Evolutionary conservation across 2,113 vertebrate genomes (phyloP).

Genomic region (Lethenteron reissneri): DNA sequence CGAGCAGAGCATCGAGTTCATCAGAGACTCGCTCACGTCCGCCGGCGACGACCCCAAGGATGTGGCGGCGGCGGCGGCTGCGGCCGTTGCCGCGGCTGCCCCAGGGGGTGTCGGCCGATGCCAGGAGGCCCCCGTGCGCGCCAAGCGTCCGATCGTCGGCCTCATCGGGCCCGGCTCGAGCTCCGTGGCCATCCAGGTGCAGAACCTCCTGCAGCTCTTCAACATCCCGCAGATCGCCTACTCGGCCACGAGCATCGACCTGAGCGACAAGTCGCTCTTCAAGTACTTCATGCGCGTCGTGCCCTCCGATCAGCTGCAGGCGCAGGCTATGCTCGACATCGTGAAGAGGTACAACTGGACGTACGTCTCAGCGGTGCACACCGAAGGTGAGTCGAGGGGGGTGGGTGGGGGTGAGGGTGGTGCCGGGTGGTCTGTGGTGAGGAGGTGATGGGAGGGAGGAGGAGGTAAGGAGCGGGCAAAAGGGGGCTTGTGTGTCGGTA

Average conservation of each 20-base stretch:
- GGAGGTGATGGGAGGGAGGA: background rate
- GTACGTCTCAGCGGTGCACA: conserved; percentile 90
- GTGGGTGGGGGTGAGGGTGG: background rate
- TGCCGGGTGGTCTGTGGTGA: background rate
- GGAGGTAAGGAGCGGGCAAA: background rate
- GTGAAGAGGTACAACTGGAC: conserved; percentile 97
- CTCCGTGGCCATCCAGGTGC: conserved; percentile 94
- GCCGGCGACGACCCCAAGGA: conserved; percentile 52
- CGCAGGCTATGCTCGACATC: conserved; percentile 84
- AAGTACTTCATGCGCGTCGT: conserved; percentile 94
- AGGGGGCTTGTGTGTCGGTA: background rate
- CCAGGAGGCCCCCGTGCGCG: conserved; percentile 41
- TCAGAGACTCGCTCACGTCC: conserved; percentile 88
- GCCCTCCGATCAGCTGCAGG: conserved; percentile 79
- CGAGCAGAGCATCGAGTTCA: conserved; percentile 98
- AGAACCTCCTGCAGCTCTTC: conserved; percentile 87
- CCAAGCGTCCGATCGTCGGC: conserved; percentile 82
- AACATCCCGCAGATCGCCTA: conserved; percentile 98
- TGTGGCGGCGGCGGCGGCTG: background rate
- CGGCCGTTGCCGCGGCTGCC: background rate
- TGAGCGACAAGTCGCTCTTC: conserved; percentile 90
- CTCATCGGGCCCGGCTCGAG: conserved; percentile 96
- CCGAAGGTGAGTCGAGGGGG: conserved; percentile 52
- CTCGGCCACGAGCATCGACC: conserved; percentile 86
- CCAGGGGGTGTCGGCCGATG: conserved; percentile 55